Base-by-base conservation (phyloP, 53 echinoderm and acorn worm genomes). In the Paracentrotus lividus region DNA sequence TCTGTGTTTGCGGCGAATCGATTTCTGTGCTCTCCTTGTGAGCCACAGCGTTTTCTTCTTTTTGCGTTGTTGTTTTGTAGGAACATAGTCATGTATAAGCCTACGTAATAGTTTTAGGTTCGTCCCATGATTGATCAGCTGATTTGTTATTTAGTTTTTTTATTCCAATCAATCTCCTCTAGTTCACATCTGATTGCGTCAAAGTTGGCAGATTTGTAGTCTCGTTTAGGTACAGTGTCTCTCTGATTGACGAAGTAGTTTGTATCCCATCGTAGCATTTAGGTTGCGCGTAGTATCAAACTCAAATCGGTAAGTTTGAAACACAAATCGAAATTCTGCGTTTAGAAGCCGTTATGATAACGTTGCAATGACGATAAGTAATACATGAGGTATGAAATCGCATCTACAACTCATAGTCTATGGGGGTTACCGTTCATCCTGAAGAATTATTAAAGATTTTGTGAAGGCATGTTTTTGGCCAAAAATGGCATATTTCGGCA, bases 211-310 rank as follows among this genome's bases (percentile, higher is more conserved):
- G 49, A 76, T 47, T 72, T 94, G 42, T 26, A 94, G 76, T 94
- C 72, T 94, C 88, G 87, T 59, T 93, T 93, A 66, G 88, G 67
- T n/a, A n/a, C 47, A 60, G 49, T 88, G 24, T 88, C 43, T 36
- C 86, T 75, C 60, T 43, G 90, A 23, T 54, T 76, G 26, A 94
- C 60, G 26, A 90, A 27, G 61, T 94, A 89, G 34, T 90, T 94
- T 58, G 56, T 69, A 76, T 94, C 94, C 85, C 90, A 91, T 84
- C 49, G 76, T 91, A 94, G 29, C 69, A 94, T 85, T n/a, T n/a
- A n/a, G n/a, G n/a, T n/a, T n/a, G n/a, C n/a, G n/a, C n/a, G n/a
- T n/a, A n/a, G n/a, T n/a, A n/a, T n/a, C n/a, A n/a, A n/a, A n/a
- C n/a, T n/a, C n/a, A n/a, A n/a, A n/a, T n/a, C n/a, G n/a, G n/a